Percentiles rank a stretch among this genome's conserved stretches.
Conservation (phyloP, 2,888 invertebrate genomes). For the Sesia apiformis region DNA sequence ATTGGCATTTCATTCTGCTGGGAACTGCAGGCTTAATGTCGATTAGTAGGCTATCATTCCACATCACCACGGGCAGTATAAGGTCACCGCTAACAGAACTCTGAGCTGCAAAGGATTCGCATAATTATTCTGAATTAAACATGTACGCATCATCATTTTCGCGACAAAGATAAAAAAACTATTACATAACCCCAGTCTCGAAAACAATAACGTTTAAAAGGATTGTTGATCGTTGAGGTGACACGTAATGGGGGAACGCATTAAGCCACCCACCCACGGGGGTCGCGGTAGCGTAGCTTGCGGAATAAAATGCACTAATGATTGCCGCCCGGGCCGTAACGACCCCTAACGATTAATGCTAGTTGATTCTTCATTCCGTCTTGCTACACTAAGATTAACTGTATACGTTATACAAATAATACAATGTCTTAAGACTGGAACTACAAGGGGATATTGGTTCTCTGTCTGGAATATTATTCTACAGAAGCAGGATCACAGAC, state of each 20-base stretch:
- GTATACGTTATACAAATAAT: not conserved
- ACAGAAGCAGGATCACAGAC: no score
- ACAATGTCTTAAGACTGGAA: not conserved
- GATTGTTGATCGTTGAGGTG: constrained; percentile 39
- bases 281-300: constrained; percentile 24
- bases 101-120: no score
- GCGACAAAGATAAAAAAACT: not conserved
- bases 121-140: no score
- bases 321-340: constrained; percentile 28
- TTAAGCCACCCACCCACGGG: constrained; percentile 34
- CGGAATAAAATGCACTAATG: constrained; percentile 59
- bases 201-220: constrained; percentile 24
- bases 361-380: constrained; percentile 11
- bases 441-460: no score
- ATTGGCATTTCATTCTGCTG: no score
- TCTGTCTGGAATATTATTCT: no score
- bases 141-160: no score
- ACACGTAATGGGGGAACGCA: constrained; percentile 56
- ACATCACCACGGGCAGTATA: no score
- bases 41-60: no score
- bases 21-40: no score
- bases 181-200: not conserved
- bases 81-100: no score
- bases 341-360: constrained; percentile 29
- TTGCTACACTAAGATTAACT: not conserved